These are phyloP conservation scores for Melinopterus prodromus DNA, from an alignment of 2,888 invertebrate genomes.

Conservation along the genomic window DNA sequence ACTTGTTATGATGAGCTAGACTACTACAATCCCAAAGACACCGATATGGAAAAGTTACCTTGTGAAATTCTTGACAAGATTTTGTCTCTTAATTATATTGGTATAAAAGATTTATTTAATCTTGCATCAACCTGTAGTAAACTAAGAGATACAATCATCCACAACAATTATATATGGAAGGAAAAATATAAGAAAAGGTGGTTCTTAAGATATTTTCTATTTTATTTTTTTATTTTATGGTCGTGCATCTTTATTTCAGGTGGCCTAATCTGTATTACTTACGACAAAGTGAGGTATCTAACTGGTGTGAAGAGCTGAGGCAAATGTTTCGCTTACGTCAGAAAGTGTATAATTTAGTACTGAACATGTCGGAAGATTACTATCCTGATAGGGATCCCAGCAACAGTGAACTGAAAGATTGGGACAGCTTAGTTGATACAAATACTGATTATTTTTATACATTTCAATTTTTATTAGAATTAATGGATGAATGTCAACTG, in stretches of 20 bases:
- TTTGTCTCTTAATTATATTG: neutral
- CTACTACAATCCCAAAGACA: too few species aligned
- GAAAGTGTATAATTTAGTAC: neutral
- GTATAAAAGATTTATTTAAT: neutral
- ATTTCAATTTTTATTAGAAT: neutral
- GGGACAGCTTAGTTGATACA: neutral
- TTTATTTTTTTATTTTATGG: neutral
- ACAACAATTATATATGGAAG: neutral
- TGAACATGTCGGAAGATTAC: neutral
- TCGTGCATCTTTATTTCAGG: neutral
- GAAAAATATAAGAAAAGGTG: neutral
- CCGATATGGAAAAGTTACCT: neutral
- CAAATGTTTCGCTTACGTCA: neutral
- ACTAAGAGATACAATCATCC: neutral
- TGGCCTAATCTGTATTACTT: neutral
- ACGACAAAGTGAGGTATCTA: neutral
- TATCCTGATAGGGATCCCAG: neutral
- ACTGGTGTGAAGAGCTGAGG: neutral
- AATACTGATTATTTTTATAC: neutral
- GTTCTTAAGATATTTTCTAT: neutral
- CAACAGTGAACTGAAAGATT: neutral
- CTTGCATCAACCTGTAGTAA: neutral
- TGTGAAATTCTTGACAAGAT: neutral
- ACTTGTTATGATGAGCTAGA: too few species aligned
- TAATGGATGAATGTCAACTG: neutral